Conservation (phyloP, 2,113 vertebrate species). For the Ptychochromis oligacanthus region DNA sequence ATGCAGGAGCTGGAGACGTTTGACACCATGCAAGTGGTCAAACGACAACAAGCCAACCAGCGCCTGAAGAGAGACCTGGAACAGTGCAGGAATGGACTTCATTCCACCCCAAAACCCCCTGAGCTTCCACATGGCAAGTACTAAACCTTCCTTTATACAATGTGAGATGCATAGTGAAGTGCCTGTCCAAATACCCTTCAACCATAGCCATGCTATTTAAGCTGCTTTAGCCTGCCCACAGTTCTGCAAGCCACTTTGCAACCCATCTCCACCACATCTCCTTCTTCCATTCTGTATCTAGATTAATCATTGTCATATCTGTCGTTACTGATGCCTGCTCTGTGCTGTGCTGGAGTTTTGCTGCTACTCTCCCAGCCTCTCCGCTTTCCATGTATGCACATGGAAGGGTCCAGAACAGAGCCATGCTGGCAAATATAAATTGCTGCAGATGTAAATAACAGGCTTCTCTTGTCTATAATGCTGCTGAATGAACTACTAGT, state of each 20-base stretch:
- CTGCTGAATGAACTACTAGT: background rate
- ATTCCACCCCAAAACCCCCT: conserved; percentile 24
- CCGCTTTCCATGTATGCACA: background rate
- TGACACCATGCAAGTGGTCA: conserved; percentile 70
- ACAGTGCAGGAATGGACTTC: conserved; percentile 50
- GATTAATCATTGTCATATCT: background rate
- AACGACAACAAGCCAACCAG: conserved; percentile 56
- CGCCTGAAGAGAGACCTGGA: conserved; percentile 69
- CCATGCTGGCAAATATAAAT: background rate
- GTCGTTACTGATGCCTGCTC: background rate
- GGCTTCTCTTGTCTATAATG: background rate
- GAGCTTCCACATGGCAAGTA: conserved; percentile 38
- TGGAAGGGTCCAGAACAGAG: background rate
- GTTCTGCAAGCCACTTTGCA: background rate
- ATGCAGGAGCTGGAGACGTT: conserved; percentile 69
- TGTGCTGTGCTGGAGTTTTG: background rate
- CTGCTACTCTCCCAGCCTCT: background rate
- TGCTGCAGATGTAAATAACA: background rate
- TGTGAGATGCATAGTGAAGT: no score
- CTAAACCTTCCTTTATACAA: background rate
- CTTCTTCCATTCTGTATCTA: background rate
- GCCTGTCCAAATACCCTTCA: background rate
- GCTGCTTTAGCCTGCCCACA: background rate
- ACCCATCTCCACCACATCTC: background rate
- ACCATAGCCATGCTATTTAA: accelerated